phyloP scores from a whole-genome alignment of 2,797 vertebrate species.

The Cercopithecus hamlyni region DNA sequence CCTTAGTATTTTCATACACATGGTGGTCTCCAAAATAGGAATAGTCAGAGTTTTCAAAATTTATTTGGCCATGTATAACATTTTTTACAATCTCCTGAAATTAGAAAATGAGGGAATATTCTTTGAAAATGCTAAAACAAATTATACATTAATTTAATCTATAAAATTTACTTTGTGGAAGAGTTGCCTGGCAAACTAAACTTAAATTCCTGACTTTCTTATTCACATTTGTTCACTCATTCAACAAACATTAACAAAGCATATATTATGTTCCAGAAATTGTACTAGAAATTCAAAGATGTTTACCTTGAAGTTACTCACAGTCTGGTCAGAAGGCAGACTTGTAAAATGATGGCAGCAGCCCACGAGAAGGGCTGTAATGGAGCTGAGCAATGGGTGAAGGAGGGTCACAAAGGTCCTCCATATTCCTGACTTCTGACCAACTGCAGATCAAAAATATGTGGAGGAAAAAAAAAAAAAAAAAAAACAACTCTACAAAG shows the following conservation, averaged over 20 bases:
- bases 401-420: not conserved
- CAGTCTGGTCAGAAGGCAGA: not conserved
- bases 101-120: not conserved
- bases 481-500: not conserved
- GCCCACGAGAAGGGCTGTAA: not conserved
- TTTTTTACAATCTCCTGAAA: conserved; percentile 5
- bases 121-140: not conserved
- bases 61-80: not conserved
- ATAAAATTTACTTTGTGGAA: not conserved
- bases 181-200: not conserved
- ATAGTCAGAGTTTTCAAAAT: not conserved
- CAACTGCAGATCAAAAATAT: not conserved
- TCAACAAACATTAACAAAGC: not conserved
- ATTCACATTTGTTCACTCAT: not conserved
- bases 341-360: not conserved
- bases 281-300: not conserved
- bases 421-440: not conserved
- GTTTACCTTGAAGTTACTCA: not conserved
- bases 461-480: not conserved
- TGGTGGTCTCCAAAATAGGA: not conserved
- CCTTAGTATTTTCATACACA: not conserved
- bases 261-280: not conserved
- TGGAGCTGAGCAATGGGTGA: not conserved
- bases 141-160: not conserved
- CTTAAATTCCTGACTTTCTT: not conserved